phyloP scores from a whole-genome alignment of 2,797 vertebrate species.

The Eulemur mongoz region DNA sequence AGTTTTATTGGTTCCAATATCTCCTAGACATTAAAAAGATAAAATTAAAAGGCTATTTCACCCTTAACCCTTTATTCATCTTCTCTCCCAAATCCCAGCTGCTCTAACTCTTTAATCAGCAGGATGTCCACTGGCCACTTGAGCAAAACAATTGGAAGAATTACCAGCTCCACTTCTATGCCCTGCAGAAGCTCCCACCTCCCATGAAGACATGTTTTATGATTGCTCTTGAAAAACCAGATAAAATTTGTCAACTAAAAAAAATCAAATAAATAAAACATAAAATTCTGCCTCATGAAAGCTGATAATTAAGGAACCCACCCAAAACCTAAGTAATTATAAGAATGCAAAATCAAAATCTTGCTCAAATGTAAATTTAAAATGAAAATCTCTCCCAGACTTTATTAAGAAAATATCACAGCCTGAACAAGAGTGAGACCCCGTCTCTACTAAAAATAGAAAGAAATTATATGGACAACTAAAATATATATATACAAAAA shows the following conservation, averaged over 20 bases:
- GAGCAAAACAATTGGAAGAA: neutral
- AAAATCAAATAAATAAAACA: neutral
- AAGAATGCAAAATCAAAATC: constrained; percentile 28
- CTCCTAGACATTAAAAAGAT: neutral
- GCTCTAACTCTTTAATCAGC: neutral
- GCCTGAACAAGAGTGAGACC: too few species aligned
- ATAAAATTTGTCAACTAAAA: neutral
- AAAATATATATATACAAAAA: too few species aligned
- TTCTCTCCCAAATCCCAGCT: neutral
- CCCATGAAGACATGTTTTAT: neutral
- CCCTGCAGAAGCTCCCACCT: neutral
- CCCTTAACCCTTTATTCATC: neutral
- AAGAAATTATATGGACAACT: too few species aligned
- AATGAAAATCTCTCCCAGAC: constrained; percentile 19
- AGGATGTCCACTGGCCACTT: neutral
- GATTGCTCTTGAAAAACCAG: neutral
- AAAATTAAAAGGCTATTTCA: neutral
- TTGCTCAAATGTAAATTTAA: neutral
- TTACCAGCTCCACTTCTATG: neutral
- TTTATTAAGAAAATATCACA: constrained; percentile 34
- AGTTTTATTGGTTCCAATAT: neutral
- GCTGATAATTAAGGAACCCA: neutral
- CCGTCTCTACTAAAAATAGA: too few species aligned
- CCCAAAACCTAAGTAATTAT: neutral
- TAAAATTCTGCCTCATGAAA: neutral